Percentiles rank a stretch among this genome's conserved stretches.
These are phyloP conservation scores for Drosophila acutilabella DNA, from an alignment of 2,888 invertebrate species.

Conservation along the genomic window DNA sequence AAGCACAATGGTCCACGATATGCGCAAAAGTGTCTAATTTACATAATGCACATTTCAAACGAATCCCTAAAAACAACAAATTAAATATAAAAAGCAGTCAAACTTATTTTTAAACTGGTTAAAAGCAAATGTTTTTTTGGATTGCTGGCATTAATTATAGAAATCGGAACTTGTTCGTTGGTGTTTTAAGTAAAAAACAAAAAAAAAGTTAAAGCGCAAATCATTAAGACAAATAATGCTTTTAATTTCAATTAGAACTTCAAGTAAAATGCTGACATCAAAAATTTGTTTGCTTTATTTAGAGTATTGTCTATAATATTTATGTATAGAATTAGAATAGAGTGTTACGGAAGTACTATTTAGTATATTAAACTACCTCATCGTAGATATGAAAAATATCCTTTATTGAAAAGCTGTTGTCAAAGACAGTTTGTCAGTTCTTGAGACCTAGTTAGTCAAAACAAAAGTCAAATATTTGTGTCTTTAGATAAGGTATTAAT, in stretches of 20 bases:
- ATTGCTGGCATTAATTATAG: conserved; percentile 37
- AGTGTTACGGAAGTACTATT: background rate
- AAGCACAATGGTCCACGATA: background rate
- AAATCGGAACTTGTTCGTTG: conserved; percentile 20
- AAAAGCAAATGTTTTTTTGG: conserved; percentile 11
- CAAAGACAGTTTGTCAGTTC: no score
- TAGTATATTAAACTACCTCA: background rate
- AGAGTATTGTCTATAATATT: background rate
- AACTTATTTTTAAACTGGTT: conserved; percentile 49
- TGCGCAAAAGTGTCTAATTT: conserved; percentile 29
- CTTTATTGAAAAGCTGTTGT: no score
- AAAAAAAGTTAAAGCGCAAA: conserved; percentile 14
- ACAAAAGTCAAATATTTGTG: no score
- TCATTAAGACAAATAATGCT: conserved; percentile 33
- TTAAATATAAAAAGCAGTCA: conserved; percentile 29
- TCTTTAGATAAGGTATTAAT: no score
- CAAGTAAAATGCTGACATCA: conserved; percentile 10
- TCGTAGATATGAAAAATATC: no score
- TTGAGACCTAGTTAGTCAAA: no score
- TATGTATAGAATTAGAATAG: background rate
- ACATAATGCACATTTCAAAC: conserved; percentile 44
- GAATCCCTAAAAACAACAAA: conserved; percentile 1
- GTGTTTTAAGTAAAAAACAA: background rate
- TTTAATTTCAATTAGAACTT: conserved; percentile 43
- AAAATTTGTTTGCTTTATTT: conserved; percentile 13